A percentile compares a stretch with the other conserved stretches of the same genome.
Evolutionary conservation across 1,140 invertebrate genomes (phyloP).

Genomic region (Scylla paramamosain): DNA sequence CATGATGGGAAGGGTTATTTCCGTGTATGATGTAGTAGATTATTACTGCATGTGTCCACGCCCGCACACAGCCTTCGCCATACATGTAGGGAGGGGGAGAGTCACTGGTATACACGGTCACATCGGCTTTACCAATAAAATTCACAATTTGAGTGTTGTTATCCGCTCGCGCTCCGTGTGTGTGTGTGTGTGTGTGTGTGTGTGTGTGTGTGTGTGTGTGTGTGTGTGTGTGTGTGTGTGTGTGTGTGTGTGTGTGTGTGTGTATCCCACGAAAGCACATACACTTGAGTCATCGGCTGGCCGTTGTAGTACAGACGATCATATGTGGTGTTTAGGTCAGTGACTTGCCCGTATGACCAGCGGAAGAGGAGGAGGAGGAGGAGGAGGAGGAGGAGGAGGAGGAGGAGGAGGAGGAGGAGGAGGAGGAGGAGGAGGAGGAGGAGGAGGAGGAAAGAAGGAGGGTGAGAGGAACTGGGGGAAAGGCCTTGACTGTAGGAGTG

Average conservation of each 20-base stretch:
- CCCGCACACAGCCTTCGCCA: too few relatives aligned
- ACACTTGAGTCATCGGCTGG: neutral
- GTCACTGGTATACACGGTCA: neutral
- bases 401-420: too few relatives aligned
- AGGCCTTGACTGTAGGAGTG: too few relatives aligned
- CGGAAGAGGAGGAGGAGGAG: neutral
- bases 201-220: constrained; percentile 46
- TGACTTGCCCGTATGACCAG: neutral
- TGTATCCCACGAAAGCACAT: neutral
- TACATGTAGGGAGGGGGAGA: too few relatives aligned
- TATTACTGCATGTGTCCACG: too few relatives aligned
- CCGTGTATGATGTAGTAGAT: too few relatives aligned
- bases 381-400: neutral
- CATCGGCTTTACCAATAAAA: neutral
- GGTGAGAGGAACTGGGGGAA: neutral
- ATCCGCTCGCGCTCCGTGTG: too few relatives aligned
- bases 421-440: too few relatives aligned
- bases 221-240: constrained; percentile 46
- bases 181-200: neutral
- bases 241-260: neutral
- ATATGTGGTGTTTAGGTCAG: constrained; percentile 1
- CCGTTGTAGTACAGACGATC: neutral
- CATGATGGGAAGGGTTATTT: too few relatives aligned
- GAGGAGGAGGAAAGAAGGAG: too few relatives aligned
- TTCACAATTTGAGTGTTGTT: neutral